Conservation (phyloP, 1,140 invertebrate species). For the Zaprionus taronus region DNA sequence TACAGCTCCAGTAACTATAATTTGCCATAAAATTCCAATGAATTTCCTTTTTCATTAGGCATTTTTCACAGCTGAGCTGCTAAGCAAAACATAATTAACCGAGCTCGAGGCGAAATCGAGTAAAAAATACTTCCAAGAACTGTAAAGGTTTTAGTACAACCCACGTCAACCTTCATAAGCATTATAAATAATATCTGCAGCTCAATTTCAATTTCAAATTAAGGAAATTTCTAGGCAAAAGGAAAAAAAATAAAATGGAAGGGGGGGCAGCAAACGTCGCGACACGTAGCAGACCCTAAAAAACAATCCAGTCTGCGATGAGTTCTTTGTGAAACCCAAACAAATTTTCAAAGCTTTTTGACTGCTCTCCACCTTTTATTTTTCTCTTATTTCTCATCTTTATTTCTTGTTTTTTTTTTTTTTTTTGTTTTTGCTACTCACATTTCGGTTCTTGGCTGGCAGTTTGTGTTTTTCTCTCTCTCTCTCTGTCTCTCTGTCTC, state of each 20-base stretch:
- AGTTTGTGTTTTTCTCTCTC: background rate
- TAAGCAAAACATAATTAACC: background rate
- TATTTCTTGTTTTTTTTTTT: background rate
- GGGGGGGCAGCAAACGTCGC: background rate
- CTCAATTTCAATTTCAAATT: constrained; percentile 46
- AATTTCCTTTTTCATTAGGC: background rate
- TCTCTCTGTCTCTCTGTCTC: background rate
- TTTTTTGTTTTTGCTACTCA: constrained; percentile 24
- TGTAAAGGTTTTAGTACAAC: background rate
- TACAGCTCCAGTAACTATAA: too few species aligned
- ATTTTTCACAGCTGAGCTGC: background rate
- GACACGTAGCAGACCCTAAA: constrained; percentile 33
- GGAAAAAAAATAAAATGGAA: background rate
- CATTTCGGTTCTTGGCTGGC: constrained; percentile 32
- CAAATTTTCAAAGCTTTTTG: constrained; percentile 22
- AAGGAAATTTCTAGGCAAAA: constrained; percentile 24
- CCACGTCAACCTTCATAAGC: constrained; percentile 23
- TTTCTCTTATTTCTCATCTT: constrained; percentile 3
- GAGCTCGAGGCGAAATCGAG: background rate
- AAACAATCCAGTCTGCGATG: constrained; percentile 1
- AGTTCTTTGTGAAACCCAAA: constrained; percentile 8
- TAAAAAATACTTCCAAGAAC: constrained; percentile 10
- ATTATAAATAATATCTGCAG: constrained; percentile 39
- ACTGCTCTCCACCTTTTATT: background rate
- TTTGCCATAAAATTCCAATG: background rate